Percentiles rank a stretch among this genome's conserved stretches.
Conservation (phyloP, 2,797 vertebrate genomes). For the Danio choprae region DNA sequence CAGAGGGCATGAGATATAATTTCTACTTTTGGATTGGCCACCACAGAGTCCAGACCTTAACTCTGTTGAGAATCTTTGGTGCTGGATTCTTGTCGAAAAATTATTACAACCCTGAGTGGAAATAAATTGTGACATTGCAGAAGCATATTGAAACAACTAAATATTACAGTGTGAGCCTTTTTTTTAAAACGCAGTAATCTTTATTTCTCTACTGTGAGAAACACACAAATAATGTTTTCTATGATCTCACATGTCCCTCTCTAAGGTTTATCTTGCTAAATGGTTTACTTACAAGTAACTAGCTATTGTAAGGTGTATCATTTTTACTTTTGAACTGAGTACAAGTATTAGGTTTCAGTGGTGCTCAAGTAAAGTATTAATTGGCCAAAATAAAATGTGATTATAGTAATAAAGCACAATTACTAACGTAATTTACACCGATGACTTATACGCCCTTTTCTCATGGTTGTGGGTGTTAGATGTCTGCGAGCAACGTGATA, state of each 20-base stretch:
- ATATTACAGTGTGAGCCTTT: too few relatives aligned
- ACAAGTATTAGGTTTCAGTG: not conserved
- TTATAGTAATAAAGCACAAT: conserved; percentile 27
- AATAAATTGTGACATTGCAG: too few relatives aligned
- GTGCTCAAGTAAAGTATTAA: conserved; percentile 7
- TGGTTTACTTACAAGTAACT: not conserved
- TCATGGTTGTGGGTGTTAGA: conserved; percentile 22
- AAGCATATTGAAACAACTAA: too few relatives aligned
- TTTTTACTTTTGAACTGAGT: not conserved
- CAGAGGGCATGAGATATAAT: too few relatives aligned
- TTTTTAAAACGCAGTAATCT: too few relatives aligned
- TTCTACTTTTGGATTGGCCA: too few relatives aligned
- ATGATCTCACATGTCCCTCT: not conserved
- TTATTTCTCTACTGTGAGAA: too few relatives aligned
- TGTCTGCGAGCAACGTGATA: conserved; percentile 18
- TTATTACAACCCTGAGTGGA: too few relatives aligned
- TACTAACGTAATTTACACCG: conserved; percentile 18
- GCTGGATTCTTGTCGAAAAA: too few relatives aligned
- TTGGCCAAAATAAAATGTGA: conserved; percentile 24
- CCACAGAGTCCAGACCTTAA: too few relatives aligned
- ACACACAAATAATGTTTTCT: too few relatives aligned
- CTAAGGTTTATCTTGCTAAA: not conserved
- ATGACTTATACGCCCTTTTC: conserved; percentile 1
- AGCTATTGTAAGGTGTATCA: not conserved
- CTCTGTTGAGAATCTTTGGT: too few relatives aligned